These are phyloP conservation scores for Cervus canadensis DNA, from an alignment of 2,113 vertebrate genomes.

Conservation along the genomic window DNA sequence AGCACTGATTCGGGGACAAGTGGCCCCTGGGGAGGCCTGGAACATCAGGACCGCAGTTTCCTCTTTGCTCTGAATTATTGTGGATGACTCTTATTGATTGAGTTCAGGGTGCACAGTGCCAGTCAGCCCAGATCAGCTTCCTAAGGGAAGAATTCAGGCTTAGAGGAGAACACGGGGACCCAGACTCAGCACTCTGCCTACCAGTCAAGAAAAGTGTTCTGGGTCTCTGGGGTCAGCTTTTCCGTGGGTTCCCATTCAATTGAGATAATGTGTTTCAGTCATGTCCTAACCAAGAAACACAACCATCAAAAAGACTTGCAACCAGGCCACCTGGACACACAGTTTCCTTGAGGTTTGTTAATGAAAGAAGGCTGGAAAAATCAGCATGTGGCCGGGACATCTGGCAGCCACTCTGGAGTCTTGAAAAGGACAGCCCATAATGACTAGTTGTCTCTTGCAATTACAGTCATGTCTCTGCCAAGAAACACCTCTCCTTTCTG, in stretches of 20 bases:
- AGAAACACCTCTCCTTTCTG: not conserved
- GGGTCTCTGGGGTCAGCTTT: not conserved
- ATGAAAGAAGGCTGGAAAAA: not conserved
- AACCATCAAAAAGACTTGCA: not conserved
- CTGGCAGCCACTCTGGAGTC: not conserved
- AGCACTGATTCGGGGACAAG: constrained; percentile 53
- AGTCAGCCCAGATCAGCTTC: not conserved
- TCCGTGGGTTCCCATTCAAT: not conserved
- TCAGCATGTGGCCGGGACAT: not conserved
- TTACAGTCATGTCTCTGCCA: not conserved
- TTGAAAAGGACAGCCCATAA: not conserved
- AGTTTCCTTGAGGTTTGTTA: not conserved
- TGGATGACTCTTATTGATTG: not conserved
- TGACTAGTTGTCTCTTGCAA: not conserved
- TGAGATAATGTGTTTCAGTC: not conserved
- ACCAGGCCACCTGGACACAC: not conserved
- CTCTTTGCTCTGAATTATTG: not conserved
- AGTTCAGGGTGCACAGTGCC: not conserved
- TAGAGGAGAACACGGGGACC: not conserved
- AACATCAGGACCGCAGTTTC: not conserved
- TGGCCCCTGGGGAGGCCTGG: not conserved
- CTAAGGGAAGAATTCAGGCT: not conserved
- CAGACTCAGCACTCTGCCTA: not conserved
- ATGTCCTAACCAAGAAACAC: not conserved
- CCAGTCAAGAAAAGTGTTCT: not conserved